Evolutionary conservation across 92 coral and sea anemone genomes (phyloP), one percentile per base, ranked within the genome.

Genomic region (Pocillopora meandrina): DNA sequence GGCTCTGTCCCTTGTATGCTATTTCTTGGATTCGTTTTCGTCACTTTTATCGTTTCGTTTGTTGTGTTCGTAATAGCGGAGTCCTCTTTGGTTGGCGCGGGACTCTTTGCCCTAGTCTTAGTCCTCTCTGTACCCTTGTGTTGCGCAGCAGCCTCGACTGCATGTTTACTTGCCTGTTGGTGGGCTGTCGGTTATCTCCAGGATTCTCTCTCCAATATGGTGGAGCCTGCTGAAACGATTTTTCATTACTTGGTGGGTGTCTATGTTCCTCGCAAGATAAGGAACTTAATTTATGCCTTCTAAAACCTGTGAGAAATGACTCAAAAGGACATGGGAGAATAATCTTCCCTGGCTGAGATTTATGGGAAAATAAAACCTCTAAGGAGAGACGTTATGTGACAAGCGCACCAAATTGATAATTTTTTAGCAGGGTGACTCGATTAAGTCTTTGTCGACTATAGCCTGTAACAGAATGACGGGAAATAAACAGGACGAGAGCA

Each of bases 121-220:
- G 76, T 83, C 75, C 78, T 84, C 57, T 80, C 82, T 56, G 21
- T 78, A 58, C 87, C 87, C 10, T 59, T 82, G 55, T 84, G 90
- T 59, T 84, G 82, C 74, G 87, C 90, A 35, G 77, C 86, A 74
- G 86, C 86, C 86, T 83, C 86, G 57, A 73, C 86, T 65, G 73
- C 86, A 63, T 83, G 86, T 33, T 34, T 83, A 33, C 26, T 83
- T 63, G 86, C 80, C 14, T 83, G 86, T 15, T 83, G 86, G 86
- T 83, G 86, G 86, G 86, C 86, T 0, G 86, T 83, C 17, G 62
- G 79, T 17, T 83, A 74, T 47, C 73, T 83, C 17, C 86, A 83
- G 23, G 86, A 83, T 63, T 83, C 86, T 0, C 58, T 83, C n/a
- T 83, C 86, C 55, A 83, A 65, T 19, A 83, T 83, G 86, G 86